Evolutionary conservation across 2,797 vertebrate genomes (phyloP), one percentile per base, ranked within the genome.

Genomic region (Siniperca obscura): DNA sequence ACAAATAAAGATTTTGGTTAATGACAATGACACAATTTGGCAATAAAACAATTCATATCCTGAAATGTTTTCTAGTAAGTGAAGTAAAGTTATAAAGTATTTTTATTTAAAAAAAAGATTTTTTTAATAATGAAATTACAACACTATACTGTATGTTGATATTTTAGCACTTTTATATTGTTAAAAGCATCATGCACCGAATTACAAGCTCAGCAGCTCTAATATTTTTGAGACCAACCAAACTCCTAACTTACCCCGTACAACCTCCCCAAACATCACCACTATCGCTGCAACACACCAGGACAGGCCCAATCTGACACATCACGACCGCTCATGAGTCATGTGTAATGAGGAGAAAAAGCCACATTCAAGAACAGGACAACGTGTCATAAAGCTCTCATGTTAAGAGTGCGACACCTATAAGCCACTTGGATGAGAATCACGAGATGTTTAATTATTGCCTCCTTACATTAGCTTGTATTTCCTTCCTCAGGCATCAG

Each of bases 361-460:
- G 22, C 81, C 67, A 87, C 84, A 84, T 92, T 88, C 70, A 85
- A 76, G 90, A 94, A 89, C 59, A 78, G 86, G 93, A 94, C 94
- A 94, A 76, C 40, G 89, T 94, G 95, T 96, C 95, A 95, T 70
- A 75, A 94, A 90, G 91, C 84, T 65, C 87, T 89, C 90, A 87
- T 92, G 91, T 95, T 92, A 93, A 78, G 83, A 78, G 69, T 44
- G 65, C 86, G 90, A 94, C 95, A 95, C 94, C 93, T 95, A 86
- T 74, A 66, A 90, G 88, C 82, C 90, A 90, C 89, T 92, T 87
- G 89, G 80, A 81, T 79, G 68, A 78, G 76, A 85, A 88, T 88
- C 90, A 89, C 73, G 66, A 85, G 91, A 91, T 90, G 80, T 90
- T 94, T 95, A 93, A 95, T 93, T 90, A 86, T 95, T 95, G 95